Evolutionary conservation across 2,888 invertebrate genomes (phyloP).

Genomic region (Teleogryllus oceanicus): DNA sequence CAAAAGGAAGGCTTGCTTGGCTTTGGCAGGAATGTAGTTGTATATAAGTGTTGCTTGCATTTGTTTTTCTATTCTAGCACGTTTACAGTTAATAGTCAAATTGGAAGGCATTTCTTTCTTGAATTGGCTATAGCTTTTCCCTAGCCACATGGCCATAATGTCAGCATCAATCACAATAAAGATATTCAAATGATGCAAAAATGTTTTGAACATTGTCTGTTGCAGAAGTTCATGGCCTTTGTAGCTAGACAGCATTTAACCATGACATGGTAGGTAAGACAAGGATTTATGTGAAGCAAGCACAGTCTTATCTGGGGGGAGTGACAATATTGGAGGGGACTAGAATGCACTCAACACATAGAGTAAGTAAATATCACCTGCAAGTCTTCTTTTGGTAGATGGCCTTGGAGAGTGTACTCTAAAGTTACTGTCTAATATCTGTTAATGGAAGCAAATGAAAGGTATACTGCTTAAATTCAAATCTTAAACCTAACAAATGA

Average conservation of each 20-base stretch:
- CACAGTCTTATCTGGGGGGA: constrained; percentile 1
- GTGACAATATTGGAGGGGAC: constrained; percentile 3
- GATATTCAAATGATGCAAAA: not conserved
- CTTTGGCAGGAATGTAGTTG: constrained; percentile 35
- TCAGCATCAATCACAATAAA: constrained; percentile 12
- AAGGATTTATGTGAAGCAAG: constrained; percentile 1
- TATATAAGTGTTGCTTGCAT: constrained; percentile 19
- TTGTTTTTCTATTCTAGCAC: not conserved
- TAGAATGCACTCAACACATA: constrained; percentile 18
- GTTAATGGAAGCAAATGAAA: not conserved
- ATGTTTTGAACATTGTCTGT: not conserved
- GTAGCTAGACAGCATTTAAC: not conserved
- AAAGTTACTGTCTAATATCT: not conserved
- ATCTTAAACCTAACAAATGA: not conserved
- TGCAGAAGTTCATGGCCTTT: not conserved
- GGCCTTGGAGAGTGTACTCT: not conserved
- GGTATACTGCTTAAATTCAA: not conserved
- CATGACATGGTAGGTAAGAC: constrained; percentile 18
- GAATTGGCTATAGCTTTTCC: not conserved
- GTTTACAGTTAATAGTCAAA: not conserved
- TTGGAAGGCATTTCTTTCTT: constrained; percentile 18
- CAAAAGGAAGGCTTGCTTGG: constrained; percentile 35
- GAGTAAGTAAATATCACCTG: constrained; percentile 1
- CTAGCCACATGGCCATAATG: not conserved
- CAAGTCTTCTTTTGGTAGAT: constrained; percentile 10